Evolutionary conservation across 2,797 vertebrate genomes (phyloP).

Genomic region (Acropternis orthonyx): DNA sequence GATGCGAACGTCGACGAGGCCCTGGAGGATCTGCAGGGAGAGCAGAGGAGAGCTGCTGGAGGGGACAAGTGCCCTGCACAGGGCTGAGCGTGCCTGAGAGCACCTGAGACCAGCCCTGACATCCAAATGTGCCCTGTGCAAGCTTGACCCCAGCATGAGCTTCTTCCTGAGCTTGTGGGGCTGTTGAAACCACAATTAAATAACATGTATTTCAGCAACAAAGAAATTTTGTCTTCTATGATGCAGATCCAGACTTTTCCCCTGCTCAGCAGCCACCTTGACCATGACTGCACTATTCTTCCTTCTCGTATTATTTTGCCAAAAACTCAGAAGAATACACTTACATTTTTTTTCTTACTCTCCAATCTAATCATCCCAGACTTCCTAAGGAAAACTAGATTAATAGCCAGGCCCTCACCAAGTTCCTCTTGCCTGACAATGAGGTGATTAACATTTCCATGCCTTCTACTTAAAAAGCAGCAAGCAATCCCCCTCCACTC

Average conservation of each 20-base stretch:
- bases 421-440: background rate
- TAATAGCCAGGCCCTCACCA: background rate
- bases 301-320: background rate
- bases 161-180: background rate
- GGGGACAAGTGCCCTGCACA: fast-evolving
- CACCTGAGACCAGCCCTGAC: fast-evolving
- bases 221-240: background rate
- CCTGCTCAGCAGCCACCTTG: background rate
- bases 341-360: background rate
- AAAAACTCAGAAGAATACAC: background rate
- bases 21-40: constrained; percentile 89
- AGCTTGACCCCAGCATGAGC: fast-evolving
- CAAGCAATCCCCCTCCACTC: background rate
- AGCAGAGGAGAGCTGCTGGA: background rate
- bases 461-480: background rate
- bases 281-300: background rate
- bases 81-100: fast-evolving
- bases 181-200: background rate
- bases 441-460: background rate
- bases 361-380: constrained; percentile 37
- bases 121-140: fast-evolving
- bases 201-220: background rate
- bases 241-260: background rate
- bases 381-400: constrained; percentile 46
- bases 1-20: constrained; percentile 90